Conservation (phyloP, 2,113 vertebrate genomes). For the Cryptotis parvus region DNA sequence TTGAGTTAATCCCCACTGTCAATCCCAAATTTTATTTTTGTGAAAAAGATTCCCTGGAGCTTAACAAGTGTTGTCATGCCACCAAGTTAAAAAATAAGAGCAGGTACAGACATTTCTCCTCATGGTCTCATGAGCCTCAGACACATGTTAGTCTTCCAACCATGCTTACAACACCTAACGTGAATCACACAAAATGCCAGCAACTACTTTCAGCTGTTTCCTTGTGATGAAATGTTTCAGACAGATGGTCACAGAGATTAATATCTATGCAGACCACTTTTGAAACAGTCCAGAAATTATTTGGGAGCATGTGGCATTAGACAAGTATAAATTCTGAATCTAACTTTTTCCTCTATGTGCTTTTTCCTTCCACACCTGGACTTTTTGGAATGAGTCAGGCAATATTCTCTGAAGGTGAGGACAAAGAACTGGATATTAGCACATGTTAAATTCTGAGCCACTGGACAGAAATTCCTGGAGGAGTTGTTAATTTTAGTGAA, state of each 20-base stretch:
- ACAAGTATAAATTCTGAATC: conserved; percentile 62
- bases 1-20: neutral
- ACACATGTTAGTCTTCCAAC: conserved; percentile 65
- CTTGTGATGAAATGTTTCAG: conserved; percentile 81
- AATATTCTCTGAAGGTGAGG: neutral
- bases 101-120: conserved; percentile 42
- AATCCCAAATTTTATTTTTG: accelerated
- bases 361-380: conserved; percentile 70
- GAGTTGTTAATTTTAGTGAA: neutral
- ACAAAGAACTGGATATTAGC: conserved; percentile 54
- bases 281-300: conserved; percentile 67
- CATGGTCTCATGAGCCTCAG: neutral
- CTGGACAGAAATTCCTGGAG: neutral
- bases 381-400: conserved; percentile 49
- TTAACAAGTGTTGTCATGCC: neutral
- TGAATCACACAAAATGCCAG: neutral
- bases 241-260: conserved; percentile 75
- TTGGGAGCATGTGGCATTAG: conserved; percentile 63
- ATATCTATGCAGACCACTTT: conserved; percentile 32
- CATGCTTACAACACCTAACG: conserved; percentile 15
- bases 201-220: conserved; percentile 84
- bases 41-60: conserved; percentile 36
- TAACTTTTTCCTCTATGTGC: neutral
- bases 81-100: neutral
- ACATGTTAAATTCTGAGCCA: conserved; percentile 48